Conservation (phyloP, 2,113 vertebrate genomes). For the Fregata magnificens region DNA sequence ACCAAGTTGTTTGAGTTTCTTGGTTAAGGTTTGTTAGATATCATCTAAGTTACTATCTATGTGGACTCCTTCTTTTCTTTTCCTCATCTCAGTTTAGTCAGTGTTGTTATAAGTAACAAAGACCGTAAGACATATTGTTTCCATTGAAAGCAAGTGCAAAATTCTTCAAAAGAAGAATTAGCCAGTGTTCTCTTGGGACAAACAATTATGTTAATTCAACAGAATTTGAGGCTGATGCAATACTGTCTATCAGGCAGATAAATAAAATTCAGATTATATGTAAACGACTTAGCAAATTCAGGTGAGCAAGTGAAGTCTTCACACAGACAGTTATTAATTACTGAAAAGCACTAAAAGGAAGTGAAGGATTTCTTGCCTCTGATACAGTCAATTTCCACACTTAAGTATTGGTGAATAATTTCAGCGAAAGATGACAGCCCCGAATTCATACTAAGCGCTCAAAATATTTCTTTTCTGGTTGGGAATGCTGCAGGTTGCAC, state of each 20-base stretch:
- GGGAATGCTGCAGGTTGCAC: neutral
- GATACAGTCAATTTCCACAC: neutral
- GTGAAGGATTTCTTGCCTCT: neutral
- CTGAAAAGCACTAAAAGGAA: neutral
- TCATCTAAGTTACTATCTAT: neutral
- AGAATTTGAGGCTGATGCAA: neutral
- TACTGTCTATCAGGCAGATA: neutral
- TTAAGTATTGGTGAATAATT: neutral
- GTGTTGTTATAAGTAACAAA: neutral
- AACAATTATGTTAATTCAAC: neutral
- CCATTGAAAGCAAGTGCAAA: neutral
- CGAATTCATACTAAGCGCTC: neutral
- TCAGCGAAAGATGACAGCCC: neutral
- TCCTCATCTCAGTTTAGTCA: neutral
- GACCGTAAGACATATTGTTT: neutral
- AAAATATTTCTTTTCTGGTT: neutral
- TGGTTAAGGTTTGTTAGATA: neutral
- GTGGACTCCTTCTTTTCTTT: neutral
- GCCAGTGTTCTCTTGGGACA: neutral
- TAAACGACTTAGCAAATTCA: neutral
- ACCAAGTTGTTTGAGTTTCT: neutral
- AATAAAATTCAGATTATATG: neutral
- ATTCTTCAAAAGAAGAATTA: neutral
- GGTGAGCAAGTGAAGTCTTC: neutral
- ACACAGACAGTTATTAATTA: neutral